Base-by-base conservation (phyloP, 30 jellyfish, hydroid and myxozoan genomes). In the Haliclystus octoradiatus region DNA sequence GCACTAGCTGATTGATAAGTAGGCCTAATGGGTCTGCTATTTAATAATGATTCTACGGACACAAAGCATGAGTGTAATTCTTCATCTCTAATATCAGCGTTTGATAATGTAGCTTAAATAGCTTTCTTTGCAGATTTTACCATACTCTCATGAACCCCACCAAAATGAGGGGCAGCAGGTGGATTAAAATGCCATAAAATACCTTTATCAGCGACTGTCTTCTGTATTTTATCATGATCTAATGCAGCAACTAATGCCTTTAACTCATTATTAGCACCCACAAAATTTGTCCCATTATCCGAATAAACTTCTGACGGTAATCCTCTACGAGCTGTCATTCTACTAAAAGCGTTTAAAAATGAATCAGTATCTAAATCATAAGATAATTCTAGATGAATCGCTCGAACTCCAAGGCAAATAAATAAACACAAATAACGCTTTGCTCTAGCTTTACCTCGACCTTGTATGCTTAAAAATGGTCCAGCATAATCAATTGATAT, bases 121-220 rank as follows among this genome's bases (percentile, higher is more conserved):
- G 82, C 76, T 23, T 76, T 34, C 69, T 77, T 76, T 22, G 76
- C 82, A 26, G 91, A 31, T 50, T 53, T 67, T 34, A 77, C 31
- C 75, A 77, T 67, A 2, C 31, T 51, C 33, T 77, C 82, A 61
- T 52, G 70, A 29, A 52, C 74, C 24, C 79, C 60, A 47, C 15
- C n/a, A 47, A 47, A 47, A 9, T 9, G n/a, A n/a, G n/a, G n/a
- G n/a, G n/a, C n/a, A n/a, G n/a, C n/a, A n/a, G n/a, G n/a, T n/a
- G n/a, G n/a, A n/a, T n/a, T n/a, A n/a, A n/a, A n/a, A n/a, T n/a
- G n/a, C n/a, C n/a, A n/a, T n/a, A n/a, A n/a, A n/a, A n/a, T n/a
- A n/a, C n/a, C n/a, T n/a, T n/a, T n/a, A n/a, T n/a, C n/a, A n/a
- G n/a, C n/a, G n/a, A n/a, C n/a, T n/a, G n/a, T n/a, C n/a, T n/a